Conservation (phyloP, 2,113 vertebrate species). For the Parus major region DNA sequence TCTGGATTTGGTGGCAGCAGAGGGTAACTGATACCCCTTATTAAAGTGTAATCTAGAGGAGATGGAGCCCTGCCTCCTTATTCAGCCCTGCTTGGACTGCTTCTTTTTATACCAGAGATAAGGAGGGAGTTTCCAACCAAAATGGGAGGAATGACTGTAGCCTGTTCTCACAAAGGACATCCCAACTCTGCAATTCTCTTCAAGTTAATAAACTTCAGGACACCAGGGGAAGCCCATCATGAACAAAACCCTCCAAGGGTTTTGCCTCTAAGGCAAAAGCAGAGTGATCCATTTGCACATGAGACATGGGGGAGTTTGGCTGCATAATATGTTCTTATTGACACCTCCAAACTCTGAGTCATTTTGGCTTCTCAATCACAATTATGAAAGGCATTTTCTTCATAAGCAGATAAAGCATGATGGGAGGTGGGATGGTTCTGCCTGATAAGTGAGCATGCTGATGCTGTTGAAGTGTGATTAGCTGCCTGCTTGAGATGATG, state of each 20-base stretch:
- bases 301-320: not conserved
- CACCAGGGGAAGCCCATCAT: not conserved
- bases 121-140: not conserved
- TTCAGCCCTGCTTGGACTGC: not conserved
- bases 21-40: not conserved
- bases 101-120: not conserved
- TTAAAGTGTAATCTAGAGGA: not conserved
- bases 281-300: not conserved
- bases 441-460: not conserved
- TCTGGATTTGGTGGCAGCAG: not conserved
- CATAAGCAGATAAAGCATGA: not conserved
- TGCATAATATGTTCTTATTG: not conserved
- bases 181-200: not conserved
- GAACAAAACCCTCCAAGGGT: not conserved
- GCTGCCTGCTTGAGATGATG: not conserved
- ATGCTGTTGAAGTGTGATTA: not conserved
- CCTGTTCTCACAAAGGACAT: not conserved
- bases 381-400: not conserved
- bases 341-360: not conserved
- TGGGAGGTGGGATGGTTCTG: not conserved
- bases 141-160: not conserved
- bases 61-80: not conserved
- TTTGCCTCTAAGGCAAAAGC: not conserved
- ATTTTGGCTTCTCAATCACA: not conserved
- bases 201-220: not conserved